Evolutionary conservation across 2,888 invertebrate genomes (phyloP).

Genomic region (Conchocele bisecta): DNA sequence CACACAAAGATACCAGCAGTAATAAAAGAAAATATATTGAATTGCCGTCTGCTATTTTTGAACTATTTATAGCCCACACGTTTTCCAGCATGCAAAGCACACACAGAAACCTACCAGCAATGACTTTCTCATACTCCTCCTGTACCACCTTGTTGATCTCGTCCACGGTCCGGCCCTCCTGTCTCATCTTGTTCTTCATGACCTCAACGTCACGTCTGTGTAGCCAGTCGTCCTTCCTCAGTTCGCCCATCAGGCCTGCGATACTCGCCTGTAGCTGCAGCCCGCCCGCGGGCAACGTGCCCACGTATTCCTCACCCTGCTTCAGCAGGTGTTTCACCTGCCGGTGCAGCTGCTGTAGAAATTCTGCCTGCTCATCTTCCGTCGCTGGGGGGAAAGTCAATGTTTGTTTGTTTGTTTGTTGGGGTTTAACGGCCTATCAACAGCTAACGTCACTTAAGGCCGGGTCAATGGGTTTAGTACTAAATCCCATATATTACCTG

Average conservation of each 20-base stretch:
- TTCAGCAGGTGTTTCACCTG: constrained; percentile 63
- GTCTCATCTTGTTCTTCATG: constrained; percentile 50
- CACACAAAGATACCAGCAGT: too few relatives aligned
- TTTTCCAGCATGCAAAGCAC: too few relatives aligned
- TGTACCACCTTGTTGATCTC: constrained; percentile 58
- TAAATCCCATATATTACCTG: too few relatives aligned
- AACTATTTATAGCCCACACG: too few relatives aligned
- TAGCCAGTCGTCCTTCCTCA: constrained; percentile 56
- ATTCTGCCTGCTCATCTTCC: constrained; percentile 68
- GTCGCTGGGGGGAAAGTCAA: constrained; percentile 54
- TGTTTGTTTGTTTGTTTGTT: neutral
- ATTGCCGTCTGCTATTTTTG: too few relatives aligned
- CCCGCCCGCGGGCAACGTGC: constrained; percentile 62
- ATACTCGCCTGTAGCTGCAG: constrained; percentile 62
- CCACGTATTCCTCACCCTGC: constrained; percentile 50
- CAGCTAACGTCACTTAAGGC: too few relatives aligned
- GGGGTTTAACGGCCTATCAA: too few relatives aligned
- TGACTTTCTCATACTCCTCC: constrained; percentile 56
- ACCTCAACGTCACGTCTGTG: constrained; percentile 62
- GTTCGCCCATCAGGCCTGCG: constrained; percentile 71
- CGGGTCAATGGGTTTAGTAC: too few relatives aligned
- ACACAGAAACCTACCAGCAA: constrained; percentile 63
- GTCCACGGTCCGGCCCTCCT: constrained; percentile 60
- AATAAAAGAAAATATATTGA: too few relatives aligned
- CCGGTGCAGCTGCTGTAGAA: constrained; percentile 60